Conservation (phyloP, 1,140 invertebrate species). For the Neoseiulus cucumeris region DNA sequence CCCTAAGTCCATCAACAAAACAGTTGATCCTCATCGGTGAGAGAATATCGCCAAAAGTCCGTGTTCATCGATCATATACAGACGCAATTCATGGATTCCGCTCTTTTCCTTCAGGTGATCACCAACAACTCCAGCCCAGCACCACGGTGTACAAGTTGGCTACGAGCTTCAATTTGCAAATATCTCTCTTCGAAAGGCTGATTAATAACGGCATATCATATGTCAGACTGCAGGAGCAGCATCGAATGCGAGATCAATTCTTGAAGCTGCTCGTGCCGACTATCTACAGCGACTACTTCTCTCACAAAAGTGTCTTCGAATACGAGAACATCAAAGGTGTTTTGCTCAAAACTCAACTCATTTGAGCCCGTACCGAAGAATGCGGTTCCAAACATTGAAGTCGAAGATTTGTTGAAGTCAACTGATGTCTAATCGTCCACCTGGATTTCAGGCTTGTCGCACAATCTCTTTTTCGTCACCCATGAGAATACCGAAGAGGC, state of each 20-base stretch:
- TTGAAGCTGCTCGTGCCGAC: conserved; percentile 25
- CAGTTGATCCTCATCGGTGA: conserved; percentile 58
- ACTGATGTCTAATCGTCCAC: not conserved
- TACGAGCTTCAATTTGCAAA: conserved; percentile 38
- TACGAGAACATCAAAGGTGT: not conserved
- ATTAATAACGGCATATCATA: conserved; percentile 37
- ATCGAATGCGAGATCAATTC: conserved; percentile 31
- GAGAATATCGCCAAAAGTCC: not conserved
- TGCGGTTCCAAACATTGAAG: too few relatives aligned
- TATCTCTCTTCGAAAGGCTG: conserved; percentile 52
- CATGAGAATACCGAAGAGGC: not conserved
- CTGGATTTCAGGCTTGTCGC: not conserved
- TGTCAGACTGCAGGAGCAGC: conserved; percentile 26
- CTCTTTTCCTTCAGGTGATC: conserved; percentile 27
- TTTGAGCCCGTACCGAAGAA: too few relatives aligned
- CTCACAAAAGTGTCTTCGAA: not conserved
- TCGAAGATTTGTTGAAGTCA: not conserved
- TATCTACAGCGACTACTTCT: conserved; percentile 23
- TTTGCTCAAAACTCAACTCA: too few relatives aligned
- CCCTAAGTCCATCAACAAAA: conserved; percentile 43
- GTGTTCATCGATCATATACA: too few relatives aligned
- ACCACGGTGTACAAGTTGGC: conserved; percentile 38
- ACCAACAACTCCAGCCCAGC: conserved; percentile 42
- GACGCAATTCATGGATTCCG: not conserved
- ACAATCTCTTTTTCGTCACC: not conserved